phyloP scores from a whole-genome alignment of 2,888 invertebrate species.

The Nemotelus pantherinus region DNA sequence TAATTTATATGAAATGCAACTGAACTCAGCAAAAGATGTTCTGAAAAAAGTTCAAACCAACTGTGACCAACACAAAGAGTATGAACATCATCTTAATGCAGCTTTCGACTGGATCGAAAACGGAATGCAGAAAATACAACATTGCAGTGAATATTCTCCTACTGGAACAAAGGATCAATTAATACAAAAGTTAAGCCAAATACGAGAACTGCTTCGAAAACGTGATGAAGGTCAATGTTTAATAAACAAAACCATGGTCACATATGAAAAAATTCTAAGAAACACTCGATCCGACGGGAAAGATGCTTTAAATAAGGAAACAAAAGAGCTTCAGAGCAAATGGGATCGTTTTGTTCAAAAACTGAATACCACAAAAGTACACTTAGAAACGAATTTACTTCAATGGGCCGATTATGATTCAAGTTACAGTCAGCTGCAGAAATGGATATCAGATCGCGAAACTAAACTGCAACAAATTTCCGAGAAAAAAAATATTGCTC shows the following conservation, averaged over 20 bases:
- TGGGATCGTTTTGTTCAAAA: slow-evolving; percentile 93
- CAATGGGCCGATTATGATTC: slow-evolving; percentile 98
- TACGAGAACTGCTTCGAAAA: slow-evolving; percentile 80
- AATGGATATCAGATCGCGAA: slow-evolving; percentile 95
- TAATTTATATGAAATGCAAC: slow-evolving; percentile 87
- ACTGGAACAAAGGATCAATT: slow-evolving; percentile 83
- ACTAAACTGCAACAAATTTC: slow-evolving; percentile 90
- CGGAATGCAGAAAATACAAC: slow-evolving; percentile 83
- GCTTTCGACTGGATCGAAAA: slow-evolving; percentile 87
- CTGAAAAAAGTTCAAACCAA: slow-evolving; percentile 90
- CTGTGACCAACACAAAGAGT: slow-evolving; percentile 84
- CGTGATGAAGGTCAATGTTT: slow-evolving; percentile 89
- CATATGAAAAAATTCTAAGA: slow-evolving; percentile 88
- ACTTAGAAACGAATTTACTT: slow-evolving; percentile 86
- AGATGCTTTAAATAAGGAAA: slow-evolving; percentile 84
- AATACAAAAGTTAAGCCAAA: slow-evolving; percentile 81
- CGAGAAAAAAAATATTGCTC: slow-evolving; percentile 83
- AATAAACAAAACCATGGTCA: slow-evolving; percentile 86
- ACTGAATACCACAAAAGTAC: slow-evolving; percentile 90
- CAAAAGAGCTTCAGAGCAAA: slow-evolving; percentile 89
- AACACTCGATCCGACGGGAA: slow-evolving; percentile 90
- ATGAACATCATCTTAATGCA: slow-evolving; percentile 78
- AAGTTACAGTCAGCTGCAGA: slow-evolving; percentile 89
- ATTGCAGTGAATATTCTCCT: slow-evolving; percentile 80
- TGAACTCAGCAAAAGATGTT: slow-evolving; percentile 89